These are phyloP conservation scores for Hyppa rectilinea DNA, from an alignment of 2,888 invertebrate species.

Conservation along the genomic window DNA sequence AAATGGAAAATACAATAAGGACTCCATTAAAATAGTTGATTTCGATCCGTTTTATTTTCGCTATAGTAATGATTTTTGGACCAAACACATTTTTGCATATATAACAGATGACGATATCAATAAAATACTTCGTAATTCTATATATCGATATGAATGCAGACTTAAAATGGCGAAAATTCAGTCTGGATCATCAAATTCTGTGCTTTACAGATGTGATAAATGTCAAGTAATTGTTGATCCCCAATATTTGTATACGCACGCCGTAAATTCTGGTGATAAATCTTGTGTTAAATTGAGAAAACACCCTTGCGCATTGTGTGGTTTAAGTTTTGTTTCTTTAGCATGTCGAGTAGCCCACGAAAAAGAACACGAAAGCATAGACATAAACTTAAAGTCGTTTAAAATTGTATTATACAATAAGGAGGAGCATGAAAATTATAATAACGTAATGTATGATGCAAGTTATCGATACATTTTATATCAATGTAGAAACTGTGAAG, in stretches of 20 bases:
- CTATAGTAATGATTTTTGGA: slow-evolving; percentile 75
- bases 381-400: slow-evolving; percentile 68
- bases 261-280: slow-evolving; percentile 54
- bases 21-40: slow-evolving; percentile 63
- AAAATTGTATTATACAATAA: slow-evolving; percentile 79
- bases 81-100: slow-evolving; percentile 76
- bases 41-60: slow-evolving; percentile 80
- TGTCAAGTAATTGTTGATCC: slow-evolving; percentile 77
- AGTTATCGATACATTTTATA: slow-evolving; percentile 74
- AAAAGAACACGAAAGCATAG: slow-evolving; percentile 70
- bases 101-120: slow-evolving; percentile 64
- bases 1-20: slow-evolving; percentile 35
- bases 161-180: slow-evolving; percentile 79
- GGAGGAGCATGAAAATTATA: slow-evolving; percentile 69
- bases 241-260: slow-evolving; percentile 71
- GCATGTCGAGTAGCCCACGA: slow-evolving; percentile 72
- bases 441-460: slow-evolving; percentile 66
- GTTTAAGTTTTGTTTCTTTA: slow-evolving; percentile 73
- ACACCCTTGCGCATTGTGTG: slow-evolving; percentile 76
- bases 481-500: slow-evolving; percentile 81
- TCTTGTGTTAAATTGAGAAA: slow-evolving; percentile 70
- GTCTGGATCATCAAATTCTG: slow-evolving; percentile 71
- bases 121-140: slow-evolving; percentile 73
- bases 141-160: slow-evolving; percentile 79
- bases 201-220: slow-evolving; percentile 79